Evolutionary conservation across 1,140 invertebrate genomes (phyloP).

Genomic region (Himalopsyche phryganea): DNA sequence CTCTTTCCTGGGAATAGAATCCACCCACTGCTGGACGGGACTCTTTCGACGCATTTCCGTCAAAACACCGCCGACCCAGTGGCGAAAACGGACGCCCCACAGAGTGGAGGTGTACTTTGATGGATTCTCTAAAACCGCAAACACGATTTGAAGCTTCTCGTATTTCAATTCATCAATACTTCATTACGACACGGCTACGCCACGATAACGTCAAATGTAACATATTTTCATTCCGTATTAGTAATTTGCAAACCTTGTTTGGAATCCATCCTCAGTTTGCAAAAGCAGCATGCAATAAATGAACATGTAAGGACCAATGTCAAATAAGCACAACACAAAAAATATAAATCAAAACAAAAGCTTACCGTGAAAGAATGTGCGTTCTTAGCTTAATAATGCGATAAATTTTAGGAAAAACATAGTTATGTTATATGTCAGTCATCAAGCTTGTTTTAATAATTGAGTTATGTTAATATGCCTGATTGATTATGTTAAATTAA

Average conservation of each 20-base stretch:
- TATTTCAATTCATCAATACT: too few species aligned
- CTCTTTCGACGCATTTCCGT: slow-evolving; percentile 52
- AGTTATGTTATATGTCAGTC: slow-evolving; percentile 16
- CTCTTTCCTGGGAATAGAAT: slow-evolving; percentile 44
- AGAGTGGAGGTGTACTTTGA: slow-evolving; percentile 29
- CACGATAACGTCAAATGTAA: not conserved
- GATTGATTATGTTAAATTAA: too few species aligned
- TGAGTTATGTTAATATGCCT: too few species aligned
- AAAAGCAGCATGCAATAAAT: slow-evolving; percentile 26
- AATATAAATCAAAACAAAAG: slow-evolving; percentile 10
- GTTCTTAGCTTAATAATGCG: slow-evolving; percentile 3
- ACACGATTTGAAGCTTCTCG: not conserved
- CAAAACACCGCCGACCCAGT: slow-evolving; percentile 48
- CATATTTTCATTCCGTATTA: not conserved
- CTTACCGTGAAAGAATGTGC: slow-evolving; percentile 11
- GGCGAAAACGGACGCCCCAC: slow-evolving; percentile 47
- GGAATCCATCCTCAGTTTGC: slow-evolving; percentile 27
- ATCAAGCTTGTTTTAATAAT: not conserved
- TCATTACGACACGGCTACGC: not conserved
- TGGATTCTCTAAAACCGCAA: slow-evolving; percentile 7
- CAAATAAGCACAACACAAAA: slow-evolving; percentile 19
- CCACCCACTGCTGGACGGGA: slow-evolving; percentile 52
- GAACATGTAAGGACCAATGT: slow-evolving; percentile 20
- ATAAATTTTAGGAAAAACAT: slow-evolving; percentile 14
- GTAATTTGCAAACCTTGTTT: slow-evolving; percentile 28